These are phyloP conservation scores for Chymomyza procnemis DNA, from an alignment of 2,888 invertebrate species.

Conservation along the genomic window DNA sequence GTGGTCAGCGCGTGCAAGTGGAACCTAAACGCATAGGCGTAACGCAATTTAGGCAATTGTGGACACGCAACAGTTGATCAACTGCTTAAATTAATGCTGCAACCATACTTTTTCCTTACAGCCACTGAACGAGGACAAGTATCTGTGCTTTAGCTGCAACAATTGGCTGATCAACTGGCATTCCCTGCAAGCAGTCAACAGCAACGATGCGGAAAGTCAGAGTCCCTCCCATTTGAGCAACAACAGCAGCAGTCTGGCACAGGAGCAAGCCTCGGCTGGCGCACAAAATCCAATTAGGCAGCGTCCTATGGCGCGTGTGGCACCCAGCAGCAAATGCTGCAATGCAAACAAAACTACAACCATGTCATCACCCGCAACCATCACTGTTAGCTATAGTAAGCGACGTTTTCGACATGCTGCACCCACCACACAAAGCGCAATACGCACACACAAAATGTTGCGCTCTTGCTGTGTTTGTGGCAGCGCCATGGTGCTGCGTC, in stretches of 20 bases:
- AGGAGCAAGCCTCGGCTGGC: constrained; percentile 36
- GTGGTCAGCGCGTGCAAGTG: constrained; percentile 36
- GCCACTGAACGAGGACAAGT: constrained; percentile 78
- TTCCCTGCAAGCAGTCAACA: constrained; percentile 76
- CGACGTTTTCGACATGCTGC: neutral
- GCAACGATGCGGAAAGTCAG: constrained; percentile 75
- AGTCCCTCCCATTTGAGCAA: constrained; percentile 75
- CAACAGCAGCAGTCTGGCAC: constrained; percentile 53
- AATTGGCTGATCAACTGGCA: constrained; percentile 79
- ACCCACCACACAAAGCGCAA: neutral
- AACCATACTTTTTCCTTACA: constrained; percentile 44
- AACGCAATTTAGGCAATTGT: constrained; percentile 43
- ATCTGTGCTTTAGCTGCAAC: constrained; percentile 78
- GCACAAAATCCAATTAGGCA: constrained; percentile 17
- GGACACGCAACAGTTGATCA: constrained; percentile 38
- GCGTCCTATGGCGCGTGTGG: constrained; percentile 56
- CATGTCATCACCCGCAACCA: neutral
- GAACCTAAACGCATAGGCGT: constrained; percentile 45
- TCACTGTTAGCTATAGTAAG: neutral
- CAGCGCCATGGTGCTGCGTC: constrained; percentile 49
- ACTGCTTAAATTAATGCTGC: neutral
- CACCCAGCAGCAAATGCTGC: constrained; percentile 25
- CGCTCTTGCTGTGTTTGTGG: constrained; percentile 63
- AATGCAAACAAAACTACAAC: neutral
- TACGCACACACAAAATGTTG: constrained; percentile 28